phyloP scores from a whole-genome alignment of 1,140 invertebrate species.

The Eueides isabella region DNA sequence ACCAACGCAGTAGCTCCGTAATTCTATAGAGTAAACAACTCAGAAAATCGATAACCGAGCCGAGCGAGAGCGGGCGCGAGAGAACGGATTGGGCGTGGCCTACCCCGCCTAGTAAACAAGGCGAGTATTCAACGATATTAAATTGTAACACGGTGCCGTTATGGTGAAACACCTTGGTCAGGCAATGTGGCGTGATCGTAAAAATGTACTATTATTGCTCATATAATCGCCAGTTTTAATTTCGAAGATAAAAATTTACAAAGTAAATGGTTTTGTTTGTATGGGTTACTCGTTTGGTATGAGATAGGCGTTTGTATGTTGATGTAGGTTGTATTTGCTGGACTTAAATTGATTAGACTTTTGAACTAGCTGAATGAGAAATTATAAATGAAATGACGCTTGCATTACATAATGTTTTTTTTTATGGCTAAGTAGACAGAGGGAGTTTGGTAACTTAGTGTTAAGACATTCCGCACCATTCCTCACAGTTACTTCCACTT shows the following conservation, averaged over 20 bases:
- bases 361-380: no score
- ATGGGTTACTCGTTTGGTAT: background rate
- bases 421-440: no score
- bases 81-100: conserved; percentile 34
- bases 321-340: no score
- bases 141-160: conserved; percentile 29
- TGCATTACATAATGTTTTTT: no score
- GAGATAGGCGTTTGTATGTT: conserved; percentile 14
- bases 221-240: conserved; percentile 29
- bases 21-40: conserved; percentile 67
- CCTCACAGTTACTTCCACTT: no score
- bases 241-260: conserved; percentile 26
- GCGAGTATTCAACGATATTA: conserved; percentile 38
- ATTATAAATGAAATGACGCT: no score
- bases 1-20: conserved; percentile 48
- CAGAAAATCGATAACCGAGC: conserved; percentile 67
- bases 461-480: no score
- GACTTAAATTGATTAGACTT: no score
- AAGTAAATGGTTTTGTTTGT: conserved; percentile 22
- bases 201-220: conserved; percentile 33
- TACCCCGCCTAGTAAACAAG: conserved; percentile 49
- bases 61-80: conserved; percentile 48
- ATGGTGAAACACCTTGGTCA: conserved; percentile 29
- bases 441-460: no score
- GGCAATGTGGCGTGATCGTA: conserved; percentile 37